Evolutionary conservation across 2,888 invertebrate species (phyloP), one percentile per base, ranked within the genome.

Genomic region (Polydesmus complanatus): DNA sequence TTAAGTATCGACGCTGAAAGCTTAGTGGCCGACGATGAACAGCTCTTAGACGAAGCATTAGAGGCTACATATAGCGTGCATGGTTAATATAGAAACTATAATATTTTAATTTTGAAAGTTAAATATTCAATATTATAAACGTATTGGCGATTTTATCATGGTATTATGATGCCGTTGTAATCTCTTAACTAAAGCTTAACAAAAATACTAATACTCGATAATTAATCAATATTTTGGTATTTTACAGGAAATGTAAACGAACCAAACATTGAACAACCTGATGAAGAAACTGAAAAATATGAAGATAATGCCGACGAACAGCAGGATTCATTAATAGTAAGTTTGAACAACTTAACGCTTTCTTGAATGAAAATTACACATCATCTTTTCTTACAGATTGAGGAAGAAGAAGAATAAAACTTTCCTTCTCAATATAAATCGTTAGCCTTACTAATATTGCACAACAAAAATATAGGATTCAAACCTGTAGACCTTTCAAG

Each of bases 1-100:
- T 19, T 60, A 27, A 60, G 60, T 25, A 54, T 60, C 47, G 60
- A 60, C 23, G 60, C 60, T 48, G 60, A 60, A 47, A 60, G 60
- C 22, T 48, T 60, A 3, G 60, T 25, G 8, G 49, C 60, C n/a
- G 60, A 60, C 54, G 60, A 60, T 19, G 60, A 60, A 54, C 54
- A 60, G 21, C 25, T 54, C 25, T 51, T 60, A 14, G 60, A 60
- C 47, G 60, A 60, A 48, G 60, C 54, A 18, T 51, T 60, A 53
- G 27, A 21, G 11, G 54, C n/a, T 47, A 52, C n/a, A 47, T 52
- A 25, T 25, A 25, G 23, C 14, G 5, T 37, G 37, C 37, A 60
- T 54, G 60, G 60, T 60, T 60, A 60, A 54, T 26, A 37, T 14
- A 37, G 37, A 37, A 37, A 37, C n/a, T n/a, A n/a, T n/a, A n/a